phyloP scores from a whole-genome alignment of 2,797 vertebrate species.

The Jordanella pulchra region DNA sequence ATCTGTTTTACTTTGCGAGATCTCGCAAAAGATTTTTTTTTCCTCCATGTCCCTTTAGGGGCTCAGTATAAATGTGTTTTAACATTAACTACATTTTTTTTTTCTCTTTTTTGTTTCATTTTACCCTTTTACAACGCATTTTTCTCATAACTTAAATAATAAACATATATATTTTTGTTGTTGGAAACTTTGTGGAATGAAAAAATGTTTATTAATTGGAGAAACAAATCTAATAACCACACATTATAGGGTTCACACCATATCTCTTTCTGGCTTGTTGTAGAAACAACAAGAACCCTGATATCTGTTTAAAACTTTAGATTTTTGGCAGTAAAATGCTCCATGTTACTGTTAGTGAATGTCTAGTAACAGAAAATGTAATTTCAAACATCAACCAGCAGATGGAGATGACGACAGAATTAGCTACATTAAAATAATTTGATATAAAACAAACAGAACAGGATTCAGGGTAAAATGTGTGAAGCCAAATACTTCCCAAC shows the following conservation, averaged over 20 bases:
- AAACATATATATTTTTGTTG: neutral
- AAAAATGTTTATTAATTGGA: neutral
- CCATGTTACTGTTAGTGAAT: neutral
- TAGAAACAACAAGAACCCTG: neutral
- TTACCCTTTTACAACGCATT: neutral
- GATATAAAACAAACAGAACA: neutral
- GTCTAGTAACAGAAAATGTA: neutral
- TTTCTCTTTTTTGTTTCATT: neutral
- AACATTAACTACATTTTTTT: too few species aligned
- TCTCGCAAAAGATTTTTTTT: too few species aligned
- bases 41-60: too few species aligned
- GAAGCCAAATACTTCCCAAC: neutral
- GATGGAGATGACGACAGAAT: neutral
- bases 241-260: neutral
- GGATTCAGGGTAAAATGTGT: neutral
- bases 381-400: neutral
- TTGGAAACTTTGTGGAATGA: neutral
- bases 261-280: neutral
- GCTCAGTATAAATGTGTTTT: too few species aligned
- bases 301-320: too few species aligned
- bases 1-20: too few species aligned
- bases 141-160: neutral
- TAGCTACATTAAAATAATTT: neutral
- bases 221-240: neutral
- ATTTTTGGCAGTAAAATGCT: neutral